Base-by-base conservation (phyloP, 2,888 invertebrate genomes). In the Lissonota sp. region DNA sequence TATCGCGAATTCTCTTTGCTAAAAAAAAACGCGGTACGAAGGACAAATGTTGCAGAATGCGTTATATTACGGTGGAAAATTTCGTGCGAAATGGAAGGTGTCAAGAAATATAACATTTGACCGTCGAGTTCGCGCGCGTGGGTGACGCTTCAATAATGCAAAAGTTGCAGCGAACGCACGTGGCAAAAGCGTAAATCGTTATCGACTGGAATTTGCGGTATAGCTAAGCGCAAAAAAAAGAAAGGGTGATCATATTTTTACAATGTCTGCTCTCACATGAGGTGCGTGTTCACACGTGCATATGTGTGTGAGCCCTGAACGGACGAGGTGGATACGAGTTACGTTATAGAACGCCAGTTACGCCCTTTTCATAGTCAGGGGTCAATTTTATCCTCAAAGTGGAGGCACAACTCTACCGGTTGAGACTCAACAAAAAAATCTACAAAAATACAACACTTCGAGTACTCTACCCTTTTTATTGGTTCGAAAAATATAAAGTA, bases 91-190 rank as follows among this genome's bases (percentile, higher is more conserved):
- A 57, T 26, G 51, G 7, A 10, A 26, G 40, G 37, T 12, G 44
- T 44, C 44, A 44, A 44, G 10, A 10, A 44, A 8, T 8, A 44
- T 44, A 44, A 44, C 26, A 26, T 26, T 66, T 53, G 74, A 67
- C 44, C 49, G 53, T 77, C 55, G 69, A 69, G 66, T 51, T 70
- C 63, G 64, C 44, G 40, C 16, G 51, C 12, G 7, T 62, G 26
- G 10, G 42, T 10, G 70, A 79, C 77, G 70, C 78, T 81, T 86
- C 66, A 83, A 83, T 84, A 86, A 84, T 86, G 84, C 83, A 84
- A 37, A 10, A 71, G 53, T 53, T 71, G 58, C 40, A 72, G 55
- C 67, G 42, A 69, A 74, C 79, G 40, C 85, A 81, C 83, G 79
- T 83, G 84, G 83, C 72, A 62, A 26, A 26, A 26, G 3, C 63